Evolutionary conservation across 2,113 vertebrate genomes (phyloP).

Genomic region (Baryphthengus martii): DNA sequence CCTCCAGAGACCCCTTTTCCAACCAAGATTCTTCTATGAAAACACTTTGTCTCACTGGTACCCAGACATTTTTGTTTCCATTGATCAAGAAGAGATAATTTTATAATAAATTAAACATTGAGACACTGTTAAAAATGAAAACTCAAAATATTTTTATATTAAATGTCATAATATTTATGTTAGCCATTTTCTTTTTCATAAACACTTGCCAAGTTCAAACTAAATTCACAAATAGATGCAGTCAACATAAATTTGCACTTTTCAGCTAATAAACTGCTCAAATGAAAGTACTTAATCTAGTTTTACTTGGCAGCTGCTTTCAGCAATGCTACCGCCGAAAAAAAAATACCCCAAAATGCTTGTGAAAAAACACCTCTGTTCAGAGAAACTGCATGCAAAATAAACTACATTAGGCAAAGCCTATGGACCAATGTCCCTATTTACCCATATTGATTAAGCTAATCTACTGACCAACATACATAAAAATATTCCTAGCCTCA

Average conservation of each 20-base stretch:
- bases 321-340: background rate
- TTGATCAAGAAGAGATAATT: background rate
- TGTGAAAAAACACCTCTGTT: background rate
- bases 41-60: background rate
- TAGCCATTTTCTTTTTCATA: background rate
- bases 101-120: background rate
- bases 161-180: background rate
- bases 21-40: background rate
- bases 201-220: conserved; percentile 13
- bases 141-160: conserved; percentile 12
- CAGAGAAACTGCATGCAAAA: background rate
- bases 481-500: background rate
- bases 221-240: background rate
- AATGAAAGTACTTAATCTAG: conserved; percentile 24
- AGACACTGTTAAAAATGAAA: background rate
- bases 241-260: background rate
- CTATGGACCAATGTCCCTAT: background rate
- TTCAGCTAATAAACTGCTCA: conserved; percentile 12
- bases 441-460: background rate
- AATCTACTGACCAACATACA: background rate
- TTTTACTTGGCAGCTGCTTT: conserved; percentile 15
- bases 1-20: background rate
- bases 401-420: background rate
- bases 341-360: background rate
- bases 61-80: background rate